Percentiles rank a stretch among this genome's conserved stretches.
phyloP scores from a whole-genome alignment of 2,113 vertebrate species.

The Lagopus muta region DNA sequence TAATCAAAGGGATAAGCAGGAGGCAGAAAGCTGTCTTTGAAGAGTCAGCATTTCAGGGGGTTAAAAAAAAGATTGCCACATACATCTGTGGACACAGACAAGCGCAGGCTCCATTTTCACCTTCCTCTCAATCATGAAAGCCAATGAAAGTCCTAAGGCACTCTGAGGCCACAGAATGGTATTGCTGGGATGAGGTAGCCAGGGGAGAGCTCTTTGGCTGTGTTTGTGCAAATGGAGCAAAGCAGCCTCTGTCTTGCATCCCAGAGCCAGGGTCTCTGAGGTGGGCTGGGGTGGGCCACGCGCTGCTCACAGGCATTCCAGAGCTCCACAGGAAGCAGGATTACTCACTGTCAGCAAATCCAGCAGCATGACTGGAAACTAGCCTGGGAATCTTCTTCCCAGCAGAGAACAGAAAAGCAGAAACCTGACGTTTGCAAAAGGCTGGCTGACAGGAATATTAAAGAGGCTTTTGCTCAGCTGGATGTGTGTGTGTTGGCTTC shows the following conservation, averaged over 20 bases:
- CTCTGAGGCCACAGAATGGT: background rate
- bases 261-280: constrained; percentile 12
- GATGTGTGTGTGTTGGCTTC: fast-evolving
- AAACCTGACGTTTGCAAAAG: background rate
- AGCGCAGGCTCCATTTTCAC: background rate
- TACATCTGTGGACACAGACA: background rate
- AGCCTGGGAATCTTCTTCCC: background rate
- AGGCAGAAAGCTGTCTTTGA: constrained; percentile 1
- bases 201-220: background rate
- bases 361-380: background rate
- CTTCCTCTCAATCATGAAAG: background rate
- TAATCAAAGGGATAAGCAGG: constrained; percentile 4
- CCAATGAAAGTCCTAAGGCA: background rate
- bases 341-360: background rate
- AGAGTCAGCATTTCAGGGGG: background rate
- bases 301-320: background rate
- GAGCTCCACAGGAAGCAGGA: background rate
- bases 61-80: background rate
- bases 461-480: background rate
- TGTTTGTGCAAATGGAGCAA: background rate
- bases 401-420: background rate
- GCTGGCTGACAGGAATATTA: background rate
- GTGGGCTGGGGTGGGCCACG: background rate
- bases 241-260: constrained; percentile 17
- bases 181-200: background rate